These are phyloP conservation scores for Tragelaphus buxtoni DNA, from an alignment of 2,113 vertebrate genomes.

Conservation along the genomic window DNA sequence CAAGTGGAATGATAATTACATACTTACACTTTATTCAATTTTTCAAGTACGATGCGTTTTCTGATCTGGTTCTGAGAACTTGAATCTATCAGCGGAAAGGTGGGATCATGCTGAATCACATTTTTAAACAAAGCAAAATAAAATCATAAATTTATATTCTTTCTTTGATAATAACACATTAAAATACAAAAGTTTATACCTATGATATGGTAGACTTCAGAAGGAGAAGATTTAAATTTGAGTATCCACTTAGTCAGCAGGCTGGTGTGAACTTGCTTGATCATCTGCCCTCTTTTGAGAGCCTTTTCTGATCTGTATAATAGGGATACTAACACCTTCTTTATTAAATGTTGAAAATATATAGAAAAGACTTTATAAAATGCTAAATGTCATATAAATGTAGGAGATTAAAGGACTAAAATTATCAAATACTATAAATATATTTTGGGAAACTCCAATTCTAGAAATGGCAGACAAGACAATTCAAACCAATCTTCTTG, in stretches of 20 bases:
- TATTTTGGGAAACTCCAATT: neutral
- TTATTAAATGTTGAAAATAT: neutral
- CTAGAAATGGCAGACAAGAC: constrained; percentile 14
- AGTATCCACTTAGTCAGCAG: neutral
- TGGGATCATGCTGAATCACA: constrained; percentile 69
- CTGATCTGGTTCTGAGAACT: constrained; percentile 91
- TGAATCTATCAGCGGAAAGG: constrained; percentile 91
- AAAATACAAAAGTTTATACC: neutral
- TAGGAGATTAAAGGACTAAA: neutral
- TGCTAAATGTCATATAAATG: neutral
- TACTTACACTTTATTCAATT: constrained; percentile 89
- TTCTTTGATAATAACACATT: constrained; percentile 30
- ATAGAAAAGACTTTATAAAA: neutral
- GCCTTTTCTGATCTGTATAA: neutral
- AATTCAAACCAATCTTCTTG: constrained; percentile 10
- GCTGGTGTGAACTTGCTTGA: neutral
- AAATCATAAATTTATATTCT: constrained; percentile 35
- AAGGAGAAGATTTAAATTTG: constrained; percentile 13
- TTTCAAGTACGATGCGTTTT: constrained; percentile 92
- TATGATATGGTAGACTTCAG: neutral
- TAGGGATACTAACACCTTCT: neutral
- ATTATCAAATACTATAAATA: neutral
- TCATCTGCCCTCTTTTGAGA: neutral
- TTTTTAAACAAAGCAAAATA: constrained; percentile 71
- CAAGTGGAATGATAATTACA: neutral